These are phyloP conservation scores for Sylvia atricapilla DNA, from an alignment of 2,113 vertebrate species.

Conservation along the genomic window DNA sequence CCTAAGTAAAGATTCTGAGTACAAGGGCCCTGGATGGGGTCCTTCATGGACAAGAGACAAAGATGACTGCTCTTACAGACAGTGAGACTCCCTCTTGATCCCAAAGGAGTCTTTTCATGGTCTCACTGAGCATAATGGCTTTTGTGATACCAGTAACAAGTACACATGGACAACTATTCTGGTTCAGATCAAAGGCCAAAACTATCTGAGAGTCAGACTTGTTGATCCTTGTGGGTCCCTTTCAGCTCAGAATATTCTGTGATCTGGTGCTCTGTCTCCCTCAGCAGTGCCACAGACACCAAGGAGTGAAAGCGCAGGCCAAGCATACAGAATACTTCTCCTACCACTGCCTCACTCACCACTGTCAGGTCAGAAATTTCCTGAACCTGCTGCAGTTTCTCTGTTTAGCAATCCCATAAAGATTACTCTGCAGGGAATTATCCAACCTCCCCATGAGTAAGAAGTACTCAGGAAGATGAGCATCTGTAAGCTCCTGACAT, in stretches of 20 bases:
- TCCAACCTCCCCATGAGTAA: not conserved
- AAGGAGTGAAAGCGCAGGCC: not conserved
- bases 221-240: not conserved
- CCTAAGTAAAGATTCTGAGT: not conserved
- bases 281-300: not conserved
- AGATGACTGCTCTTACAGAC: not conserved
- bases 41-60: not conserved
- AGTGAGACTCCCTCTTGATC: not conserved
- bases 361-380: not conserved
- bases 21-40: not conserved
- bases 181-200: not conserved
- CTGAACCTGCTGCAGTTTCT: not conserved
- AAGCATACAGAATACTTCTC: not conserved
- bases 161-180: not conserved
- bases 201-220: not conserved
- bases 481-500: not conserved
- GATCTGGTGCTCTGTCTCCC: not conserved
- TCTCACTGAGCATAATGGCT: not conserved
- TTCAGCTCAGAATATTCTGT: not conserved
- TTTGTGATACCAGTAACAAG: not conserved
- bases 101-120: not conserved
- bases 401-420: not conserved
- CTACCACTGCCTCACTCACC: not conserved
- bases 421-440: not conserved
- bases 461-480: not conserved